Conservation (phyloP, 2,113 vertebrate genomes). For the Saguinus midas region DNA sequence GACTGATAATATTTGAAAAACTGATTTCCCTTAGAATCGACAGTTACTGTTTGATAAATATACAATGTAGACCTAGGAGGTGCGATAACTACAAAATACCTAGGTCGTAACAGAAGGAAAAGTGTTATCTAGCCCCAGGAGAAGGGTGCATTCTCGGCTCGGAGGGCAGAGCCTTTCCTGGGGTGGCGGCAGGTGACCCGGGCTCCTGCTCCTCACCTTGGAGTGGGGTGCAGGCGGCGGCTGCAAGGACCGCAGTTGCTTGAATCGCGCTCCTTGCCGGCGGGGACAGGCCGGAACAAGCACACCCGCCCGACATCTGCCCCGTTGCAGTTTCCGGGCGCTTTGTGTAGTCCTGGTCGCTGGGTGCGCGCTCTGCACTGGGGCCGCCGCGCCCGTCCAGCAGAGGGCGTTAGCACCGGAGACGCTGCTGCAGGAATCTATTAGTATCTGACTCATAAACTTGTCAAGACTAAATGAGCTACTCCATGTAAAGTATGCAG, state of each 20-base stretch:
- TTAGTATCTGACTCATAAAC: neutral
- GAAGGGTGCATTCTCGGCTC: neutral
- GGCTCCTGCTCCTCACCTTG: neutral
- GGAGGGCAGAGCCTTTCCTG: neutral
- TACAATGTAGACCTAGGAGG: neutral
- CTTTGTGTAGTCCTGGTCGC: accelerated
- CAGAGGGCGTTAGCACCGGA: accelerated
- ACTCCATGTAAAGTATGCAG: neutral
- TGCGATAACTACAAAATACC: neutral
- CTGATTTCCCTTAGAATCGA: neutral
- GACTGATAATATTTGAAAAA: neutral
- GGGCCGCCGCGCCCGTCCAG: neutral
- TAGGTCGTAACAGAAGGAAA: neutral
- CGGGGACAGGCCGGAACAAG: neutral
- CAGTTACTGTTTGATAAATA: neutral
- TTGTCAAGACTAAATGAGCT: neutral
- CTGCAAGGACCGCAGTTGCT: accelerated
- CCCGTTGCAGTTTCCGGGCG: neutral
- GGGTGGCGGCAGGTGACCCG: neutral
- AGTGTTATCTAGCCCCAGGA: neutral
- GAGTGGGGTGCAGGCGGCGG: accelerated
- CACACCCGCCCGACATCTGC: neutral
- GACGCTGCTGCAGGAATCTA: neutral
- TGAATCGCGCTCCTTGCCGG: accelerated
- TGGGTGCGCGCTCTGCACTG: neutral